These are phyloP conservation scores for Agelaius phoeniceus DNA, from an alignment of 2,113 vertebrate genomes.

Conservation along the genomic window DNA sequence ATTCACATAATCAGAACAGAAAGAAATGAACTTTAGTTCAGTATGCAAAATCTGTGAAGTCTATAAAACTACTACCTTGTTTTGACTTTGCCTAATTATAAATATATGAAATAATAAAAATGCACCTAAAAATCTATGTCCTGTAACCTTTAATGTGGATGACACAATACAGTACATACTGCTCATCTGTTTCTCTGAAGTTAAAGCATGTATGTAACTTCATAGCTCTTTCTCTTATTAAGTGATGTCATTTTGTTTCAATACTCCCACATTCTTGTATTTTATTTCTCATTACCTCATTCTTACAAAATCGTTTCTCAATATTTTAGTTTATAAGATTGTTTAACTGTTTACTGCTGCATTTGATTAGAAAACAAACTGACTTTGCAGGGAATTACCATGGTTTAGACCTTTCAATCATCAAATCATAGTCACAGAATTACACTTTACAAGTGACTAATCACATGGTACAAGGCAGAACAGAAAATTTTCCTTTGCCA, in stretches of 20 bases:
- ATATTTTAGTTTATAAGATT: background rate
- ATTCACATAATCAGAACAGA: background rate
- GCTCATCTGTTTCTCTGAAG: background rate
- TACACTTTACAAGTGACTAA: background rate
- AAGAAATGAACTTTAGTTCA: background rate
- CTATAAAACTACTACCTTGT: background rate
- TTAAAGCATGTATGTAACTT: background rate
- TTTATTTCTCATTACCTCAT: conserved; percentile 32
- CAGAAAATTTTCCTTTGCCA: background rate
- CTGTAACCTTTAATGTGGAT: background rate
- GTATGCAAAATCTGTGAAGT: background rate
- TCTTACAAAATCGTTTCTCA: background rate
- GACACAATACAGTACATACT: background rate
- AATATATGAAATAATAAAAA: background rate
- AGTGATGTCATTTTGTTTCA: background rate
- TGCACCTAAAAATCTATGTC: background rate
- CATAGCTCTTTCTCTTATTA: background rate
- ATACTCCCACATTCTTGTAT: background rate
- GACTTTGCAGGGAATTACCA: background rate
- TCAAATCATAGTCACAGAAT: background rate
- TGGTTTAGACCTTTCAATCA: background rate
- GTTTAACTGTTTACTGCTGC: background rate
- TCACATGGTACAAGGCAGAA: background rate
- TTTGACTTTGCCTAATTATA: background rate
- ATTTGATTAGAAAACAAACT: background rate